phyloP scores from a whole-genome alignment of 2,797 vertebrate genomes.

The Pipistrellus kuhlii region DNA sequence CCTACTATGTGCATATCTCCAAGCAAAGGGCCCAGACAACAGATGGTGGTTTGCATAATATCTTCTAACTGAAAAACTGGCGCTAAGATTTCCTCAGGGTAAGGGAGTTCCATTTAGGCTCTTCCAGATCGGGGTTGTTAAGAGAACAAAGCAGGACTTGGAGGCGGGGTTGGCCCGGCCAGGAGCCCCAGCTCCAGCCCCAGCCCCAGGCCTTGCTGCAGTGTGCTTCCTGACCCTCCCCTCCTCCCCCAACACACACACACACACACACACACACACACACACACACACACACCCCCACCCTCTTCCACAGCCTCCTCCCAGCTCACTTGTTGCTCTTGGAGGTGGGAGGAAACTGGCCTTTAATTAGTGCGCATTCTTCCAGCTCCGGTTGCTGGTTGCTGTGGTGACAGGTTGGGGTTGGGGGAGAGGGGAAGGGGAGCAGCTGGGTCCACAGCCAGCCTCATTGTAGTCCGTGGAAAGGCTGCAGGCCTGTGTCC shows the following conservation, averaged over 20 bases:
- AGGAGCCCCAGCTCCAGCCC: too few relatives aligned
- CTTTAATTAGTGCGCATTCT: slow-evolving; percentile 79
- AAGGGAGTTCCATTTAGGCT: rapidly evolving
- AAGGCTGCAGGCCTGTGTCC: neutral
- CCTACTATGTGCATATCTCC: neutral
- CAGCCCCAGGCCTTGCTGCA: neutral
- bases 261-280: too few relatives aligned
- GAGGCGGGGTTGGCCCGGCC: neutral
- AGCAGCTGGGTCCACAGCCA: slow-evolving; percentile 73
- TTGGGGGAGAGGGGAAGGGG: neutral
- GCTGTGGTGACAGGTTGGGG: slow-evolving; percentile 77
- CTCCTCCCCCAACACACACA: neutral
- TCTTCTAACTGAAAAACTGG: neutral
- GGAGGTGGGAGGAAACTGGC: slow-evolving; percentile 72
- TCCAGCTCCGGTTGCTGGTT: slow-evolving; percentile 77
- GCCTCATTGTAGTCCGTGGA: slow-evolving; percentile 65
- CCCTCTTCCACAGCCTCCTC: neutral
- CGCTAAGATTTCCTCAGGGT: neutral
- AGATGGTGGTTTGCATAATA: neutral
- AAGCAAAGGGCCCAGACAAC: neutral
- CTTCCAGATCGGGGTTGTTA: neutral
- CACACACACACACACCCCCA: neutral
- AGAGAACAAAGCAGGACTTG: neutral
- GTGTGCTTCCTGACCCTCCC: neutral
- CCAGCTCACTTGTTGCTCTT: slow-evolving; percentile 86